Evolutionary conservation across 2,113 vertebrate genomes (phyloP).

Genomic region (Pygoscelis adeliae): DNA sequence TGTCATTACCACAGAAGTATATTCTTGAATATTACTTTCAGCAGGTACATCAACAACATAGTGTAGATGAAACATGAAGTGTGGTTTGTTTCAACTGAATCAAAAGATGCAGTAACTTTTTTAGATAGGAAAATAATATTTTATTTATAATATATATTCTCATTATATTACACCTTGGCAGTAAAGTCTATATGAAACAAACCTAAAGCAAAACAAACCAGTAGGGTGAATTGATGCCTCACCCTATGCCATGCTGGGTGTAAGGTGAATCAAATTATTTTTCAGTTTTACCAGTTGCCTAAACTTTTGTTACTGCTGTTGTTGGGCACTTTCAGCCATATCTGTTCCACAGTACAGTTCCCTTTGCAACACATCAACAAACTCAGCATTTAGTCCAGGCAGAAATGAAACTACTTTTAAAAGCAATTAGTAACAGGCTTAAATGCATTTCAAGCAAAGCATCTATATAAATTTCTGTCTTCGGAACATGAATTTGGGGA

Average conservation of each 20-base stretch:
- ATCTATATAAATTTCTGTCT: background rate
- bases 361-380: background rate
- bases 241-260: background rate
- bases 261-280: background rate
- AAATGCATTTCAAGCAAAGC: background rate
- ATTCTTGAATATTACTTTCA: background rate
- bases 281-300: background rate
- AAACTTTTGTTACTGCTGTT: background rate
- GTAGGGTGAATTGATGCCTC: background rate
- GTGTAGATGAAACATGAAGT: background rate
- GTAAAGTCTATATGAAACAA: background rate
- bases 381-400: background rate
- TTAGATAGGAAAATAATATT: background rate
- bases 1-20: background rate
- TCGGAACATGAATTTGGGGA: background rate
- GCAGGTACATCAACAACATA: background rate
- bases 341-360: background rate
- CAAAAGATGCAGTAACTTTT: background rate
- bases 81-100: background rate
- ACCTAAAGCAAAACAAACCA: background rate
- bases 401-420: background rate
- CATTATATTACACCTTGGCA: background rate
- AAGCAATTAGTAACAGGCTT: background rate
- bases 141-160: background rate
- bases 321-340: background rate